Conservation (phyloP, 1,140 invertebrate species). For the Tetragnatha versicolor region DNA sequence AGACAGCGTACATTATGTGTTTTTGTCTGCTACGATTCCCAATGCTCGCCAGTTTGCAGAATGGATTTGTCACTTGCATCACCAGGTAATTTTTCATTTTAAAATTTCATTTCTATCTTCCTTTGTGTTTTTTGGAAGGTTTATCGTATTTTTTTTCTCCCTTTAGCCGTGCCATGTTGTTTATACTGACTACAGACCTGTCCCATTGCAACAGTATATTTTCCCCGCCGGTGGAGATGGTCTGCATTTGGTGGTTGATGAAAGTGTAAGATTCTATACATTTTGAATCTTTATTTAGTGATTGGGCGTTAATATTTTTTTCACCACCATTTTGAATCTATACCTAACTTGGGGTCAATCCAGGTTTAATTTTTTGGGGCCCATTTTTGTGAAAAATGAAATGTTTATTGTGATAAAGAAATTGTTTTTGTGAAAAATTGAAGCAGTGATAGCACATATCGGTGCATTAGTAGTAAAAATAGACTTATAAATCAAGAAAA, state of each 20-base stretch:
- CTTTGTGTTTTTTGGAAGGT: not conserved
- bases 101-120: not conserved
- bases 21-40: conserved; percentile 98
- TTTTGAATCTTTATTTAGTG: no score
- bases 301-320: no score
- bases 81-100: conserved; percentile 63
- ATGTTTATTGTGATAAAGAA: no score
- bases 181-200: conserved; percentile 97
- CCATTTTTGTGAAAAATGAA: no score
- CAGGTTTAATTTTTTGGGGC: no score
- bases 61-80: conserved; percentile 97
- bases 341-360: no score
- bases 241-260: conserved; percentile 95
- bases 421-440: no score
- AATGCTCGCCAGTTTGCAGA: conserved; percentile 98
- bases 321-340: no score
- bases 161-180: conserved; percentile 96
- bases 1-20: conserved; percentile 98
- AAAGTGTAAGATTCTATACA: conserved; percentile 71
- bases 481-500: no score
- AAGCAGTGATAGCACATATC: no score
- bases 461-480: no score
- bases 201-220: conserved; percentile 97
- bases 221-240: conserved; percentile 94
- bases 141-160: not conserved